phyloP scores from a whole-genome alignment of 2,113 vertebrate genomes.

The Centropristis striata region DNA sequence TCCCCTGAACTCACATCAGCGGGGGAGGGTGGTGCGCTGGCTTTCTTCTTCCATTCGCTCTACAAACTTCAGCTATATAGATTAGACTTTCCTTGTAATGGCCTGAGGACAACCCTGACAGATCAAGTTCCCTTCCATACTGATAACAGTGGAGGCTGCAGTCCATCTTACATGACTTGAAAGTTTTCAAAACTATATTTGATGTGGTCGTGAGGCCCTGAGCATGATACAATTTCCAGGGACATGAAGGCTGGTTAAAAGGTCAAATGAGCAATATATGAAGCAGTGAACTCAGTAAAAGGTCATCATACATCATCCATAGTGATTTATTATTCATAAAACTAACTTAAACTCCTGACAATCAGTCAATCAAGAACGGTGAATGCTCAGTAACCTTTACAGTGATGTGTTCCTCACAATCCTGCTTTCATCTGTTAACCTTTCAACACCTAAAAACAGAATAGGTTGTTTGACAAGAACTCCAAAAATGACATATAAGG shows the following conservation, averaged over 20 bases:
- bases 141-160: not conserved
- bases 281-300: constrained; percentile 18
- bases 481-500: too few relatives aligned
- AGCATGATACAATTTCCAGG: not conserved
- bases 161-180: not conserved
- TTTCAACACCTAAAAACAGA: not conserved
- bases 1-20: constrained; percentile 41
- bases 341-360: not conserved
- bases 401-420: not conserved
- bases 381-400: constrained; percentile 9
- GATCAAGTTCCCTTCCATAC: not conserved
- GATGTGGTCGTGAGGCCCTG: not conserved
- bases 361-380: constrained; percentile 2
- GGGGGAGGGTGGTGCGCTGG: constrained; percentile 20
- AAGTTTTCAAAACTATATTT: not conserved
- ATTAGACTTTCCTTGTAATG: constrained; percentile 4
- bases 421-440: not conserved
- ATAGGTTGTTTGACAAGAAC: too few relatives aligned
- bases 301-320: not conserved
- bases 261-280: constrained; percentile 9
- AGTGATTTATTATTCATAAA: not conserved
- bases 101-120: not conserved
- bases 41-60: constrained; percentile 38
- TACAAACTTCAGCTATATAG: constrained; percentile 30
- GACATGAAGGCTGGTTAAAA: not conserved